Percentiles rank a stretch among this genome's conserved stretches.
Conservation (phyloP, 2,888 invertebrate species). For the Epinotia nisella region DNA sequence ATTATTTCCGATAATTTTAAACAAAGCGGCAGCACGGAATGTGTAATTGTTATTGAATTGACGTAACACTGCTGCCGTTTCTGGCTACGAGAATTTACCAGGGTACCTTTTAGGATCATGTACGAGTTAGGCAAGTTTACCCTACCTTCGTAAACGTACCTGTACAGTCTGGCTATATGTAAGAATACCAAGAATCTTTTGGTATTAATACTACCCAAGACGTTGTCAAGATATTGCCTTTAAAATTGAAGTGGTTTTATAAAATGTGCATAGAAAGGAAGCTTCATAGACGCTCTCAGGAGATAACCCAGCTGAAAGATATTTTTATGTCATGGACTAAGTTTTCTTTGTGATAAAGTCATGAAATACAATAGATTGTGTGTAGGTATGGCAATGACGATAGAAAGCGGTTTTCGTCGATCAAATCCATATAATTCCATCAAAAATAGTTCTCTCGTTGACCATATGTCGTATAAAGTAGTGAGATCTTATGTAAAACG, state of each 20-base stretch:
- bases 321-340: conserved; percentile 5
- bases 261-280: conserved; percentile 20
- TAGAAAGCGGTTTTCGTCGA: not conserved
- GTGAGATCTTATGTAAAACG: not conserved
- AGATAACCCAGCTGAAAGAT: conserved; percentile 5
- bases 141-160: no score
- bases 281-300: not conserved
- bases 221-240: conserved; percentile 23
- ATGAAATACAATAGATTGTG: not conserved
- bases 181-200: not conserved
- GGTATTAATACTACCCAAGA: conserved; percentile 15
- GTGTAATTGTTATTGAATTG: no score
- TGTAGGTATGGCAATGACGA: not conserved
- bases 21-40: no score
- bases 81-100: no score
- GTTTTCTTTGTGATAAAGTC: conserved; percentile 8
- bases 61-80: no score
- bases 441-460: not conserved
- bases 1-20: no score
- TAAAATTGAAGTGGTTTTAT: conserved; percentile 32
- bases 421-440: not conserved
- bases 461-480: no score
- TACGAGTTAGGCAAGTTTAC: no score
- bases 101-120: no score
- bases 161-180: no score